Base-by-base conservation (phyloP, 1,140 invertebrate species). In the Penaeus indicus region DNA sequence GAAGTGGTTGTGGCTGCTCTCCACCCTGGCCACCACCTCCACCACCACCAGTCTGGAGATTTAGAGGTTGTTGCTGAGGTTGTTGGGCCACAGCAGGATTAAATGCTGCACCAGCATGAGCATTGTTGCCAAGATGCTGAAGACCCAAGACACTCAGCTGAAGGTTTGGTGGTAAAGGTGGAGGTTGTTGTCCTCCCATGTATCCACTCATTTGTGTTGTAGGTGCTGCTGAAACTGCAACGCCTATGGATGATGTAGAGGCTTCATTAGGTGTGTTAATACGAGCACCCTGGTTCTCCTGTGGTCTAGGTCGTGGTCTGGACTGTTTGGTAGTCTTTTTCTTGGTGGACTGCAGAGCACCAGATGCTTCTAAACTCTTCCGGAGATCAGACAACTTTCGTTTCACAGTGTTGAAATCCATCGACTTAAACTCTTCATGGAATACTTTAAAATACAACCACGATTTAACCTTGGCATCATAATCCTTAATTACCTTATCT, bases 391-490 rank as follows among this genome's bases (percentile, higher is more conserved):
- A 89, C 54, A 91, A 67, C 60, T 90, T 90, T 38, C 91, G 85
- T 81, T 91, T 92, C 2, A 92, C 78, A 10, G 88, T 89, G 63
- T 91, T 87, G 69, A 91, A 91, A 79, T 92, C 91, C 88, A 91
- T 88, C 8, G 91, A 91, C 62, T 90, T 92, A 86, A 92, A 92
- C 62, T 91, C 91, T 25, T 91, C 91, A 88, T 92, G 91, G 77
- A 91, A 92, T 21, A 91, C 91, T 83, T 91, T 92, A 77, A 91
- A 91, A 69, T 92, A 92, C 11, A 92, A 78, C 91, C 91, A 92
- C 22, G 91, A 90, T 75, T 92, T 92, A 4, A 92, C 91, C 75
- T 91, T 90, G 18, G 91, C 88, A 85, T 91, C 89, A 62, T 90
- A 88, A 78, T 90, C 91, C 47, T 90, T 89, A n/a, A 89, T 85